phyloP scores from a whole-genome alignment of 1,140 invertebrate species.

The Neodiprion lecontei region DNA sequence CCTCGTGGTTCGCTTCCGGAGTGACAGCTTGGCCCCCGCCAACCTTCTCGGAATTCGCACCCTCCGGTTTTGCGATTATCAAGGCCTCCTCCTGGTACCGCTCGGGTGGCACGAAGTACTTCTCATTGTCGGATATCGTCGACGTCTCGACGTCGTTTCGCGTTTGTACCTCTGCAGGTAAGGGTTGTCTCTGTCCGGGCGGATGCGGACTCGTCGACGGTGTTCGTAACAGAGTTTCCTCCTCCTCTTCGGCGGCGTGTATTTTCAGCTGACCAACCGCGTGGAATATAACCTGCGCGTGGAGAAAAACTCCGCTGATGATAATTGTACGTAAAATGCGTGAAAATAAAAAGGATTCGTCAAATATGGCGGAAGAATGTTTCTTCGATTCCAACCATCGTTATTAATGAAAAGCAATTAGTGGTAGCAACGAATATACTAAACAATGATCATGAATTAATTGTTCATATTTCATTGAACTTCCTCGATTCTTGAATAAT shows the following conservation, averaged over 20 bases:
- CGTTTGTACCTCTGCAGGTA: conserved; percentile 16
- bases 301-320: not conserved
- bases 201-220: conserved; percentile 40
- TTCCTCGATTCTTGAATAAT: too few species aligned
- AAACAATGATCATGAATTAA: too few species aligned
- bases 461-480: too few species aligned
- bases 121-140: conserved; percentile 28
- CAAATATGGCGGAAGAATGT: too few species aligned
- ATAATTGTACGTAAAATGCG: too few species aligned
- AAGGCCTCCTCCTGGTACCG: conserved; percentile 15
- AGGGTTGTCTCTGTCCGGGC: conserved; percentile 40
- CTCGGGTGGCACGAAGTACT: conserved; percentile 20
- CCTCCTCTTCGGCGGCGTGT: not conserved
- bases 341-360: too few species aligned
- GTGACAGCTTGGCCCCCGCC: conserved; percentile 24
- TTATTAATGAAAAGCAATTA: too few species aligned
- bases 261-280: conserved; percentile 49
- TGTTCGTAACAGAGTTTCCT: not conserved
- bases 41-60: not conserved
- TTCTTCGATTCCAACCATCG: too few species aligned
- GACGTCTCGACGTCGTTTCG: conserved; percentile 15
- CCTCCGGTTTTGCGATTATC: not conserved
- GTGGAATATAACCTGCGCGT: conserved; percentile 51
- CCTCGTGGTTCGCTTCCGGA: conserved; percentile 48
- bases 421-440: too few species aligned